Percentiles rank a stretch among this genome's conserved stretches.
phyloP scores from a whole-genome alignment of 1,140 invertebrate species.

The Bombus sylvicola region DNA sequence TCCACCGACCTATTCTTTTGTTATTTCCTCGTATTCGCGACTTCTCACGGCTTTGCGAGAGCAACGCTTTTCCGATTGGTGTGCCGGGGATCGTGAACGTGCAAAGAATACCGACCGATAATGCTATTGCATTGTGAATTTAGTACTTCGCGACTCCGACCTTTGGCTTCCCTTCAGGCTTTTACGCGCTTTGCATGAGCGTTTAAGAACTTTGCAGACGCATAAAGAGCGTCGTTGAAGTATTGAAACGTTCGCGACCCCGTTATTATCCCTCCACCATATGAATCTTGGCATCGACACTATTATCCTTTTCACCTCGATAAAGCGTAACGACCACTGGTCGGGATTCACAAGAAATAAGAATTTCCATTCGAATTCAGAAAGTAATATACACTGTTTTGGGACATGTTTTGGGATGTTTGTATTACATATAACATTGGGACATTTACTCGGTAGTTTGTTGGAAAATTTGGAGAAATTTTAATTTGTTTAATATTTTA shows the following conservation, averaged over 20 bases:
- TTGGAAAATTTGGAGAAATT: too few species aligned
- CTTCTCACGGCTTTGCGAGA: conserved; percentile 39
- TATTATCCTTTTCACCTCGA: not conserved
- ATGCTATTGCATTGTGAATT: conserved; percentile 68
- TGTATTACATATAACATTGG: too few species aligned
- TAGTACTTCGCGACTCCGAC: conserved; percentile 50
- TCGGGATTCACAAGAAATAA: too few species aligned
- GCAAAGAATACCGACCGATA: conserved; percentile 59
- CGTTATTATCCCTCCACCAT: conserved; percentile 3
- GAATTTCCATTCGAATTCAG: too few species aligned
- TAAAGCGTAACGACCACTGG: not conserved
- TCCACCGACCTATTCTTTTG: conserved; percentile 23
- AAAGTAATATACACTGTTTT: too few species aligned
- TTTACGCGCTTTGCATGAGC: conserved; percentile 55
- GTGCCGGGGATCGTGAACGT: conserved; percentile 55
- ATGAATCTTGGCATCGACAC: too few species aligned
- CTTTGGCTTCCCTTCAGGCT: conserved; percentile 44
- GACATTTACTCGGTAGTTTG: too few species aligned
- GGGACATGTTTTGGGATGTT: too few species aligned
- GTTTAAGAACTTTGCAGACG: conserved; percentile 53
- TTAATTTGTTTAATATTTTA: too few species aligned
- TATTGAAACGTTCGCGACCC: conserved; percentile 25
- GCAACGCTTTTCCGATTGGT: conserved; percentile 50
- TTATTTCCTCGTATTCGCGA: conserved; percentile 42
- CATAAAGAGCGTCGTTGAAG: conserved; percentile 48